Conservation (phyloP, 2,113 vertebrate genomes). For the Ochotona princeps region DNA sequence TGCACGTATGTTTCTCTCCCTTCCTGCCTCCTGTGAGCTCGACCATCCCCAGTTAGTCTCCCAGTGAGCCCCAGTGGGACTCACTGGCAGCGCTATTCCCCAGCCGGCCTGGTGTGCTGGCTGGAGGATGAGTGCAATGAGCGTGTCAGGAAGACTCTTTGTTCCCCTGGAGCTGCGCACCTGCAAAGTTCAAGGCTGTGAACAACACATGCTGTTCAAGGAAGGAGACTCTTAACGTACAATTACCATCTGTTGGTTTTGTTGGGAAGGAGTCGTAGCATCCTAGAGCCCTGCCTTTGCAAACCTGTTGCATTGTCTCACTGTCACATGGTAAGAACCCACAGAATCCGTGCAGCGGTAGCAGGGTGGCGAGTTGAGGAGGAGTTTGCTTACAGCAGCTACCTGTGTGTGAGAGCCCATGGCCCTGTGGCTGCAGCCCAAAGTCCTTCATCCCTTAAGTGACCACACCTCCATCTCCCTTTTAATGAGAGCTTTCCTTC, state of each 20-base stretch:
- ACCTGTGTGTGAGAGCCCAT: background rate
- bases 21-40: background rate
- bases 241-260: background rate
- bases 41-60: background rate
- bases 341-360: too few species aligned
- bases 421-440: background rate
- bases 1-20: background rate
- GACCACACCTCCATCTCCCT: too few species aligned
- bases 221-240: background rate
- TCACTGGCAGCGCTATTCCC: background rate
- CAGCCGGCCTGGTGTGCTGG: background rate
- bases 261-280: too few species aligned
- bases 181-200: background rate
- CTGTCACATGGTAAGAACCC: background rate
- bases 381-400: background rate
- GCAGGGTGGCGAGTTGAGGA: background rate
- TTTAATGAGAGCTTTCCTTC: background rate
- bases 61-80: background rate
- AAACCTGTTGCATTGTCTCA: background rate
- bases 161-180: accelerated
- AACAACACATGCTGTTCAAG: background rate
- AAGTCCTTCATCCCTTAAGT: background rate
- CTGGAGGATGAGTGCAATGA: background rate
- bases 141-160: background rate
- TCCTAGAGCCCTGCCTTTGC: background rate